Evolutionary conservation across 2,888 invertebrate genomes (phyloP).

Genomic region (Teleiodes luculella): DNA sequence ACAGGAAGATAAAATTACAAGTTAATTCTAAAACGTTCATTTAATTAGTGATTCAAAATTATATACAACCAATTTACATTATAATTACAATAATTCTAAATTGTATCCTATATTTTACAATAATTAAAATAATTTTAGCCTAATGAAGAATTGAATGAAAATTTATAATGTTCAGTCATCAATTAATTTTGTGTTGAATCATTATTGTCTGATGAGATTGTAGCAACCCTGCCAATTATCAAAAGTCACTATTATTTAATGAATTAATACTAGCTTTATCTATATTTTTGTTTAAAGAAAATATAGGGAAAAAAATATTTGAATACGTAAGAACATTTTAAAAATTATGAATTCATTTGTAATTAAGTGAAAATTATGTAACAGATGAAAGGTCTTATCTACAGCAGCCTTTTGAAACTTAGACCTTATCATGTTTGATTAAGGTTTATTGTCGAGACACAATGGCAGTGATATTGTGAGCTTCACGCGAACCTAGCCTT

Average conservation of each 20-base stretch:
- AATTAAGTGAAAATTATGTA: neutral
- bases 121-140: constrained; percentile 23
- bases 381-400: constrained; percentile 20
- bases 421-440: constrained; percentile 34
- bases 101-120: constrained; percentile 39
- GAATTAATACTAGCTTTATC: neutral
- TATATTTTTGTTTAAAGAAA: neutral
- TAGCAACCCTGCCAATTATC: neutral
- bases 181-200: neutral
- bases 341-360: no score
- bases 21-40: constrained; percentile 37
- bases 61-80: constrained; percentile 75
- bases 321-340: no score
- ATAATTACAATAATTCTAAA: constrained; percentile 33
- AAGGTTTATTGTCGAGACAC: constrained; percentile 45
- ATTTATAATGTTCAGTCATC: constrained; percentile 18
- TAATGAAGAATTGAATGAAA: constrained; percentile 30
- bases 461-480: constrained; percentile 54
- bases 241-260: no score
- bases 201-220: neutral
- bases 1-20: constrained; percentile 18
- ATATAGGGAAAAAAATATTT: no score
- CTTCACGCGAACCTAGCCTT: constrained; percentile 38
- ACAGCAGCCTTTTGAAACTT: constrained; percentile 39
- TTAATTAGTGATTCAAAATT: constrained; percentile 48